Evolutionary conservation across 2,113 vertebrate species (phyloP), one percentile per base, ranked within the genome.

Genomic region (Scytalopus superciliaris): DNA sequence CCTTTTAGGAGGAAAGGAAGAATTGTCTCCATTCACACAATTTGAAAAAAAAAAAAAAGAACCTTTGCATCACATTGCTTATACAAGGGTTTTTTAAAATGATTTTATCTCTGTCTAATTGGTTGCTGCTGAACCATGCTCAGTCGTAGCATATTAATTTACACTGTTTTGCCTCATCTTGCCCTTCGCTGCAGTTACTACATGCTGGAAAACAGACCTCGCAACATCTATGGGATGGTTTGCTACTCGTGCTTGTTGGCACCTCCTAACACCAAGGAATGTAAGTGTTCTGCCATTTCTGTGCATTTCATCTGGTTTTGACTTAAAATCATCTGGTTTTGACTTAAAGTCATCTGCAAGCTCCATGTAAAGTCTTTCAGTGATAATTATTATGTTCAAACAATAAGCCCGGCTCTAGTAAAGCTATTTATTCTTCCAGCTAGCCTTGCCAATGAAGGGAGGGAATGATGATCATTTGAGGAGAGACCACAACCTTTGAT

Each of bases 161-260:
- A 50, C 45, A 31, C 77, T 93, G 75, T 74, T 96, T 82, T 96
- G 90, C 96, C 94, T 94, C 76, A 35, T 96, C 76, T 97, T 92
- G 40, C 91, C 81, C 63, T 86, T 87, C 52, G 5, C 92, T 79
- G 44, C 86, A 99, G 99, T 95, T 99, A 99, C 97, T 99, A 99
- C 97, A 99, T 99, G 97, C 93, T 99, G 98, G 99, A 99, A 84
- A 99, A 98, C 97, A 98, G 98, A 87, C 99, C 99, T n/a, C 98
- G 98, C 87, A 99, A 99, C 95, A 99, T 99, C 84, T 99, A 99
- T 0, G 98, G 98, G 67, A 99, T 99, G 99, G 99, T 99, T 86
- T 99, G 99, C 97, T 99, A 99, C 95, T 99, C 99, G 2, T 99
- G 99, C 95, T 98, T 98, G 90, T 96, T 99, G 37, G 99, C 99